Base-by-base conservation (phyloP, 2,113 vertebrate species). In the Lagopus muta region DNA sequence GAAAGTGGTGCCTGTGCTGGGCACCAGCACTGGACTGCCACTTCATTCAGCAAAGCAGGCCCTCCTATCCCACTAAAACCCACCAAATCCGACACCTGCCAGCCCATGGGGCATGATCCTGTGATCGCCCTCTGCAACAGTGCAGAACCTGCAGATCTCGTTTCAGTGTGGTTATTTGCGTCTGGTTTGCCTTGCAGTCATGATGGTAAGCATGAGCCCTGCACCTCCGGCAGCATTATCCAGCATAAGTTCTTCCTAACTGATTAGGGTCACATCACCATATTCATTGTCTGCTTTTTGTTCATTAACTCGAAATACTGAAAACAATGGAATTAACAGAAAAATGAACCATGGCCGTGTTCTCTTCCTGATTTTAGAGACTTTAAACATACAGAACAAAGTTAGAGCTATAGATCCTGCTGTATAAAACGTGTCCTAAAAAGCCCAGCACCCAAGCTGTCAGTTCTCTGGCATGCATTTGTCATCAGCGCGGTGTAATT, bases 401-500 rank as follows among this genome's bases (percentile, higher is more conserved):
- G 61, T 61, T 60, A 78, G 25, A 90, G 38, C 40, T 13, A 8
- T 19, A 42, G 34, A 64, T 86, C 57, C 24, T n/a, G 22, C 62
- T 58, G 21, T 72, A 71, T 60, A 73, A 94, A 94, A 90, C 17
- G 78, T 69, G 73, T 89, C 61, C 60, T 81, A 65, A 91, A 57
- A 61, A 8, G 5, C 14, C 13, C 15, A 34, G 16, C 30, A 62
- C 57, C n/a, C 58, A 54, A 36, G 32, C 92, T 90, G 79, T 91
- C 79, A 80, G 64, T 47, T 88, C 69, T 54, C 74, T 77, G 88
- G 78, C 93, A 93, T 87, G 86, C 72, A 1, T 94, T 97, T 96
- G 90, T 98, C 97, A 98, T 90, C 95, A 92, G 82, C 75, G 47
- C 0, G 0, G 66, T 70, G 89, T 95, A 96, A 97, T 95, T 97